phyloP scores from a whole-genome alignment of 2,113 vertebrate genomes.

The Periophthalmus modestus region DNA sequence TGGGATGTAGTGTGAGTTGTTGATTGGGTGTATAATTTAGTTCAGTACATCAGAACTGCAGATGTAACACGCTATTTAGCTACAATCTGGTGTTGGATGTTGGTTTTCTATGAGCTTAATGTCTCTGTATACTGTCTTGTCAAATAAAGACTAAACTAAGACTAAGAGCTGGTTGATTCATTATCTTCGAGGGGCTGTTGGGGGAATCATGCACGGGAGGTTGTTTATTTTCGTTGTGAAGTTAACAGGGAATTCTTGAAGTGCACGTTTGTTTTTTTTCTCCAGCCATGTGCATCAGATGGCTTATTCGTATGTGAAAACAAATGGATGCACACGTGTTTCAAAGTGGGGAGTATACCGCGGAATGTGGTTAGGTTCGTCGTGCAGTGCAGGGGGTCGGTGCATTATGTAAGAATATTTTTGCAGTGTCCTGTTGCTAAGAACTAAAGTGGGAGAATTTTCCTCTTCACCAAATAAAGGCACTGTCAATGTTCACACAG shows the following conservation, averaged over 20 bases:
- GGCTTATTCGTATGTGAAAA: conserved; percentile 14
- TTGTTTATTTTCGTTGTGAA: conserved; percentile 61
- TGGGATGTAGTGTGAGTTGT: too few species aligned
- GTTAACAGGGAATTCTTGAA: conserved; percentile 46
- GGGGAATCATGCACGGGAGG: conserved; percentile 34
- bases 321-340: conserved; percentile 37
- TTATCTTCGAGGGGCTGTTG: conserved; percentile 27
- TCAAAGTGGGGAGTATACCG: conserved; percentile 23
- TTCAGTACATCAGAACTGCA: too few species aligned
- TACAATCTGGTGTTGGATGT: too few species aligned
- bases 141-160: too few species aligned
- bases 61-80: too few species aligned
- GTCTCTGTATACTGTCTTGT: too few species aligned
- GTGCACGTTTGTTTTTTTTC: conserved; percentile 43
- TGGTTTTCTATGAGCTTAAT: too few species aligned
- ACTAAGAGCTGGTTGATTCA: conserved; percentile 35
- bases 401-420: conserved; percentile 70
- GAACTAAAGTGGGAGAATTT: conserved; percentile 57
- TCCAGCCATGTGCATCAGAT: conserved; percentile 16
- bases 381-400: conserved; percentile 37
- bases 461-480: conserved; percentile 63
- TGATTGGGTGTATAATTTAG: too few species aligned
- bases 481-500: conserved; percentile 49
- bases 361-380: conserved; percentile 66
- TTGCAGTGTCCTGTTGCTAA: conserved; percentile 63